Conservation (phyloP, 2,797 vertebrate genomes). For the Myotis planiceps region DNA sequence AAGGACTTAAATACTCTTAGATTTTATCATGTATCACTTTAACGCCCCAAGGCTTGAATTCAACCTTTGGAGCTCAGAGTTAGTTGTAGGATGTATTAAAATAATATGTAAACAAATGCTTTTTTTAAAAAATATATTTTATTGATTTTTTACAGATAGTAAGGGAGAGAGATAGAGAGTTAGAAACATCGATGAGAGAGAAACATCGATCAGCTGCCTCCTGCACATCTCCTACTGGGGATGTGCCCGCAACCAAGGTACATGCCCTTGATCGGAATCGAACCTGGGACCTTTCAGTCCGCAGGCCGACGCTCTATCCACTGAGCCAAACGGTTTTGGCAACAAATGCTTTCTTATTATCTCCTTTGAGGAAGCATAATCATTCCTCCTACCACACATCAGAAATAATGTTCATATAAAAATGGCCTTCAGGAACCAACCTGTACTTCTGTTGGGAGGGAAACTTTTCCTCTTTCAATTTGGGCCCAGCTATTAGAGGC, state of each 20-base stretch:
- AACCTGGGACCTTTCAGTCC: too few relatives aligned
- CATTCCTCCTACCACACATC: not conserved
- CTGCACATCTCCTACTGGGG: too few relatives aligned
- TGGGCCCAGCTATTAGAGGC: not conserved
- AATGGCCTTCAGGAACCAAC: not conserved
- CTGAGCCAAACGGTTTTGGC: too few relatives aligned
- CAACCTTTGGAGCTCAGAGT: slow-evolving; percentile 23
- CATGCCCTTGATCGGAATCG: too few relatives aligned
- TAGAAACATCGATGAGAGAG: too few relatives aligned
- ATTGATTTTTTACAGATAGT: too few relatives aligned
- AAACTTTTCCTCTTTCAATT: not conserved
- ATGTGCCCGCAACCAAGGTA: too few relatives aligned
- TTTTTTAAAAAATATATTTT: too few relatives aligned
- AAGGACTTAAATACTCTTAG: not conserved
- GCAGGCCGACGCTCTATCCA: too few relatives aligned
- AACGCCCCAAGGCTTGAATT: not conserved
- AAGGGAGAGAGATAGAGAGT: too few relatives aligned
- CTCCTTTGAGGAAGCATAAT: not conserved
- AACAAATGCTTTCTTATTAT: not conserved
- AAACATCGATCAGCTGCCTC: too few relatives aligned
- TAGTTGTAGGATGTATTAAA: not conserved
- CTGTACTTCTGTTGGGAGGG: not conserved
- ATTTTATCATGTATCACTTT: not conserved
- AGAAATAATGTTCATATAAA: not conserved
- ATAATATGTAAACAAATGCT: not conserved